Evolutionary conservation across 1,140 invertebrate species (phyloP).

Genomic region (Lucilia cuprina): DNA sequence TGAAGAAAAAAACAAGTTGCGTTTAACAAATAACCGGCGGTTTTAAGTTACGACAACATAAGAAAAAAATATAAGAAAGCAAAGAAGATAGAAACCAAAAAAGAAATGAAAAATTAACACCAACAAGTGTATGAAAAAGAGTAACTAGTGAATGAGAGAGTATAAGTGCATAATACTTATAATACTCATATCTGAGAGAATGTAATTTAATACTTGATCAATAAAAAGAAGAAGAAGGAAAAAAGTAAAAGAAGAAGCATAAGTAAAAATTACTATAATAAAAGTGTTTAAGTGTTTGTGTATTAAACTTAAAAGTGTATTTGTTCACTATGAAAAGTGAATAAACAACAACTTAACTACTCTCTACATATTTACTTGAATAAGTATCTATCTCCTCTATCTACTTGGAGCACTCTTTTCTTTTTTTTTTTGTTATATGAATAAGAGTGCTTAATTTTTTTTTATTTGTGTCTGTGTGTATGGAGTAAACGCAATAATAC

Average conservation of each 20-base stretch:
- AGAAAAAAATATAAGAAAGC: background rate
- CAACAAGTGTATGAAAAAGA: background rate
- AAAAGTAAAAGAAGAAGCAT: background rate
- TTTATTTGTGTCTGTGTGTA: too few relatives aligned
- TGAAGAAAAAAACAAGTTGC: background rate
- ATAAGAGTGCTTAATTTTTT: background rate
- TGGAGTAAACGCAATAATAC: background rate
- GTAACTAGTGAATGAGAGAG: background rate
- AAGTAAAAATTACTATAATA: background rate
- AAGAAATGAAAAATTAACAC: background rate
- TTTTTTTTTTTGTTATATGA: background rate
- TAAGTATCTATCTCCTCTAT: background rate
- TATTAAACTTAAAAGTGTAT: slow-evolving; percentile 9
- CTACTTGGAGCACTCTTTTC: background rate
- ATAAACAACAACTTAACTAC: slow-evolving; percentile 17
- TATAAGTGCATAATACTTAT: background rate
- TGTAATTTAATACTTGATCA: background rate
- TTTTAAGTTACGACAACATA: background rate
- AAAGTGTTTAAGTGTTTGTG: slow-evolving; percentile 9
- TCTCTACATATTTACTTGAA: background rate
- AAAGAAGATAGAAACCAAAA: too few relatives aligned
- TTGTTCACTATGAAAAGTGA: slow-evolving; percentile 19
- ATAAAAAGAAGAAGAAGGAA: background rate
- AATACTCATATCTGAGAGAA: background rate
- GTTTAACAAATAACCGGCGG: slow-evolving; percentile 5